These are phyloP conservation scores for Brachirus orientalis DNA, from an alignment of 2,113 vertebrate genomes.

Conservation along the genomic window DNA sequence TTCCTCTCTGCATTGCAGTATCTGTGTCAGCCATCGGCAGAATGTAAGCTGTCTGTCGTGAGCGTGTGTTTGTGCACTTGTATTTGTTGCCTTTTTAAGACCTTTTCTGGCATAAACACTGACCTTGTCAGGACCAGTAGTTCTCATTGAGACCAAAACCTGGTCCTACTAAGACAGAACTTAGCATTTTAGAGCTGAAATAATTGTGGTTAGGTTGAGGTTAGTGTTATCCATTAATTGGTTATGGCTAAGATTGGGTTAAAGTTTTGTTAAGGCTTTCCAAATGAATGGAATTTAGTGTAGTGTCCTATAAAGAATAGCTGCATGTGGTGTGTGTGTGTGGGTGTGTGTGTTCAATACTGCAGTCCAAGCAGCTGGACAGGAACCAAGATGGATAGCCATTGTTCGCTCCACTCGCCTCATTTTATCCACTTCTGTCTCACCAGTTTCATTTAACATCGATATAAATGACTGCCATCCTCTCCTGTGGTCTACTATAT, in stretches of 20 bases:
- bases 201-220: too few species aligned
- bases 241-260: too few species aligned
- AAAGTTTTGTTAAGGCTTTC: too few species aligned
- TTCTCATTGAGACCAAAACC: too few species aligned
- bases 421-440: constrained; percentile 8
- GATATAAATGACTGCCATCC: too few species aligned
- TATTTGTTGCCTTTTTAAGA: neutral
- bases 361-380: constrained; percentile 70
- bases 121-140: too few species aligned
- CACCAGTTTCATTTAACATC: neutral
- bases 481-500: neutral
- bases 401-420: constrained; percentile 29
- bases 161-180: too few species aligned
- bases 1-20: constrained; percentile 79
- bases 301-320: neutral
- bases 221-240: too few species aligned
- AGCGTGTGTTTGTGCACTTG: constrained; percentile 44
- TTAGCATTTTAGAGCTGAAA: too few species aligned
- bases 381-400: constrained; percentile 54
- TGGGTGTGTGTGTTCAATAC: constrained; percentile 17
- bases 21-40: constrained; percentile 78
- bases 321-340: too few species aligned
- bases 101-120: too few species aligned
- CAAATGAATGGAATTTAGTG: neutral
- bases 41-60: constrained; percentile 42